Base-by-base conservation (phyloP, 2,113 vertebrate genomes). In the Phaethornis superciliosus region DNA sequence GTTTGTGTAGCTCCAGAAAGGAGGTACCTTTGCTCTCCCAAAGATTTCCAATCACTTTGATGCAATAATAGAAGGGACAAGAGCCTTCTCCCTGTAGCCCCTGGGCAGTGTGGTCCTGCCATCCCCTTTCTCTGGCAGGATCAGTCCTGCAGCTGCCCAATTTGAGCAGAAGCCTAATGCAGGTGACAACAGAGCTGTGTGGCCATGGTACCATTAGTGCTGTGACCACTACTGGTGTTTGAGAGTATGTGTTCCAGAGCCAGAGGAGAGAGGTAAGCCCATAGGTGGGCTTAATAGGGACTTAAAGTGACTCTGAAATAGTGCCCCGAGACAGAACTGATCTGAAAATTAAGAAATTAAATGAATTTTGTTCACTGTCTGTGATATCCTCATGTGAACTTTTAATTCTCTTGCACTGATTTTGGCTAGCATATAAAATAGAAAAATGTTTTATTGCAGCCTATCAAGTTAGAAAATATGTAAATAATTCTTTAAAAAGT, bases 121-220 rank as follows among this genome's bases (percentile, higher is more conserved):
- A 2, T 17, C 49, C 44, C 15, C 1, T 55, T 27, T 12, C 19
- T 17, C 3, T 19, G 47, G 37, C 22, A 15, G 3, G 51, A 68
- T 0, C 15, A 14, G 6, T 32, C 5, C 0, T 24, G 49, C 62
- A 60, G 26, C 71, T 42, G n/a, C 33, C n/a, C 37, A 24, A 1
- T 54, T 59, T 51, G 47, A 59, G 55, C 30, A 74, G 68, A 54
- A 93, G 18, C 15, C 51, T 54, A 46, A 2, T 37, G 62, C 42
- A 32, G 52, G 33, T 49, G 60, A 15, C 42, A 15, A 42, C 15
- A 4, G 33, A 70, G 32, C 13, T 67, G 64, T 2, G 30, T 40
- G 63, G 21, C 55, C 64, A 20, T 35, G n/a, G 56, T 30, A 54
- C 23, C 17, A 4, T 46, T 35, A 7, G 37, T 78, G 51, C 56